These are phyloP conservation scores for Chitala chitala DNA, from an alignment of 2,113 vertebrate genomes.

Conservation along the genomic window DNA sequence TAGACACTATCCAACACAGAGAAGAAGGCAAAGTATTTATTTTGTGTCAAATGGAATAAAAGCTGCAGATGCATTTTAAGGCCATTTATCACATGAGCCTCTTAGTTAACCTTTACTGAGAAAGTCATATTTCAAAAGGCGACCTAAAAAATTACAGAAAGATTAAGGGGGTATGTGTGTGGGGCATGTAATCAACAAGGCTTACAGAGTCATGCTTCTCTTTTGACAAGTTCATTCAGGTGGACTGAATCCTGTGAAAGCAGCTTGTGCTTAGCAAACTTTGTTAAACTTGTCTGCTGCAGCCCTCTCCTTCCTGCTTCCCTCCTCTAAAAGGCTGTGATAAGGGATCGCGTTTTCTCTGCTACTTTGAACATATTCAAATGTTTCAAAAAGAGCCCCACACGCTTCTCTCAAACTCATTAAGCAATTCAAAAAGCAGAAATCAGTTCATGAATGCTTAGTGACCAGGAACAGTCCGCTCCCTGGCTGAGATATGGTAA, in stretches of 20 bases:
- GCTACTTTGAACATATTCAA: no score
- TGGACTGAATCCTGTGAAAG: constrained; percentile 42
- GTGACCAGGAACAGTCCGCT: no score
- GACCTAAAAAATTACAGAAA: constrained; percentile 30
- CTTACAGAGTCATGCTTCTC: constrained; percentile 63
- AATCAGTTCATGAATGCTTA: no score
- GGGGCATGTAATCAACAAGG: constrained; percentile 55
- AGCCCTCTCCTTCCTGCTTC: background rate
- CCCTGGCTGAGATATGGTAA: no score
- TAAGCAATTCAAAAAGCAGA: no score
- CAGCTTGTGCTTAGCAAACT: background rate
- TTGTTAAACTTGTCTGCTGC: constrained; percentile 11
- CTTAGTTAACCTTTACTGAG: constrained; percentile 41
- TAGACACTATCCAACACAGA: background rate
- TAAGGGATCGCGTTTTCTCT: no score
- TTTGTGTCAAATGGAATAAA: constrained; percentile 30
- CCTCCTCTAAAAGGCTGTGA: background rate
- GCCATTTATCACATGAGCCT: constrained; percentile 29
- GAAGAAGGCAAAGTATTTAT: constrained; percentile 26
- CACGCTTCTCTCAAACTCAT: no score
- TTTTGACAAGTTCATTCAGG: constrained; percentile 64
- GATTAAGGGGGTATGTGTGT: constrained; percentile 34
- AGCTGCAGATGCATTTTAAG: constrained; percentile 4
- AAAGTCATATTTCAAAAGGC: constrained; percentile 34
- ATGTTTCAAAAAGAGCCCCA: no score